Evolutionary conservation across 2,888 invertebrate species (phyloP).

Genomic region (Hofmannophila pseudospretella): DNA sequence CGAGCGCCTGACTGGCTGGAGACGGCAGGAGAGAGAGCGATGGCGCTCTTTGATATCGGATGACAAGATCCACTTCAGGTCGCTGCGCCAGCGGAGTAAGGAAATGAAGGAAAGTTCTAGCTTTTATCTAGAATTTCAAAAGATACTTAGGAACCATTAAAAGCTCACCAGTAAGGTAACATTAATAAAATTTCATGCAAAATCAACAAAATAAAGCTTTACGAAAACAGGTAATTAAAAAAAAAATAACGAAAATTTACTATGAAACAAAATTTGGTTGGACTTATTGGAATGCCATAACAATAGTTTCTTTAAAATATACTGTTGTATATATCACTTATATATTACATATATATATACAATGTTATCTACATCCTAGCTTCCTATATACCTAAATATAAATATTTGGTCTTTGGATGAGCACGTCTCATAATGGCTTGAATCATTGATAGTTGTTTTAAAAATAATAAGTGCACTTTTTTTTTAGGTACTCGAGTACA

Average conservation of each 20-base stretch:
- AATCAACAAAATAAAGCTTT: conserved; percentile 29
- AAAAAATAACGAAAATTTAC: conserved; percentile 26
- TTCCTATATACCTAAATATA: conserved; percentile 57
- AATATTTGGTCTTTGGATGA: conserved; percentile 76
- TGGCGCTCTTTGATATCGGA: no score
- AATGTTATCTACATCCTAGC: conserved; percentile 59
- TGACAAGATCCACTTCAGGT: no score
- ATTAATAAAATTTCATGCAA: conserved; percentile 57
- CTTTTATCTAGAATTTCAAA: no score
- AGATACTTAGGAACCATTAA: conserved; percentile 55
- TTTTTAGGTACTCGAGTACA: conserved; percentile 28
- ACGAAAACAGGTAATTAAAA: background rate
- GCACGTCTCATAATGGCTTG: conserved; percentile 73
- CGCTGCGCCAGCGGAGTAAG: no score
- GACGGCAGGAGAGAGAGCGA: no score
- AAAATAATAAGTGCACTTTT: conserved; percentile 75
- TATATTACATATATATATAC: conserved; percentile 49
- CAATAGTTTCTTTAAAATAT: conserved; percentile 26
- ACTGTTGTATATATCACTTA: conserved; percentile 48
- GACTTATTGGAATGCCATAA: conserved; percentile 48
- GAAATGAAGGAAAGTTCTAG: no score
- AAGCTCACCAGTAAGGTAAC: conserved; percentile 53
- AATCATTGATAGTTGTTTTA: conserved; percentile 58
- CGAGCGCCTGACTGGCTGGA: no score
- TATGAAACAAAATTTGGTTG: conserved; percentile 28